Evolutionary conservation across 2,113 vertebrate species (phyloP), one percentile per base, ranked within the genome.

Genomic region (Notarius quadriscutis): DNA sequence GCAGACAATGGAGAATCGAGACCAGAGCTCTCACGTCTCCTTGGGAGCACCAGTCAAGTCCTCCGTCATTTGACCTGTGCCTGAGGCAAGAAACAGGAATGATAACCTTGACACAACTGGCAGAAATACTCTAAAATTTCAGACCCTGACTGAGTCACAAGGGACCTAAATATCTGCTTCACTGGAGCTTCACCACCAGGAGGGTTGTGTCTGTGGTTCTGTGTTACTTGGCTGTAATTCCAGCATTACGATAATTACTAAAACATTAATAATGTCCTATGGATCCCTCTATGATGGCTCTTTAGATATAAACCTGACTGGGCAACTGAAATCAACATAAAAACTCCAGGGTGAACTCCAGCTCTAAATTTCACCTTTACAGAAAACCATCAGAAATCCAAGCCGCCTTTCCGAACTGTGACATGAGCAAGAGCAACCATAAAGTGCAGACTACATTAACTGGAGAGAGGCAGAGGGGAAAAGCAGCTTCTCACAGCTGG

Each of bases 381-480:
- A 18, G 30, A 60, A 71, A 25, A 5, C 67, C 48, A 75, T 22
- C 20, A 50, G 69, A 53, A 53, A 30, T 53, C 18, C 48, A 67
- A 20, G 17, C 53, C 9, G 22, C 34, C 22, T 57, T 62, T n/a
- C 71, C 1, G 12, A 51, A 63, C 92, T 84, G 65, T 88, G 90
- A 84, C 81, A 14, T 22, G 51, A 91, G 30, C 84, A 85, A 89
- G 51, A 84, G 51, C 78, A 79, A 77, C 80, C 74, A 67, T 81
- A 57, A 62, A 58, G 80, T 22, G n/a, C 15, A 14, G 83, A n/a
- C 34, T 11, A 65, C 30, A 58, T 77, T 87, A 84, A 82, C 87
- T 86, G 84, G 71, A 34, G 50, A 84, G 62, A 30, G 34, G 53
- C 62, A 50, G 80, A 17, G 11, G 48, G 84, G 82, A 83, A 77